Base-by-base conservation (phyloP, 2,888 invertebrate genomes). In the Apodemia zela region DNA sequence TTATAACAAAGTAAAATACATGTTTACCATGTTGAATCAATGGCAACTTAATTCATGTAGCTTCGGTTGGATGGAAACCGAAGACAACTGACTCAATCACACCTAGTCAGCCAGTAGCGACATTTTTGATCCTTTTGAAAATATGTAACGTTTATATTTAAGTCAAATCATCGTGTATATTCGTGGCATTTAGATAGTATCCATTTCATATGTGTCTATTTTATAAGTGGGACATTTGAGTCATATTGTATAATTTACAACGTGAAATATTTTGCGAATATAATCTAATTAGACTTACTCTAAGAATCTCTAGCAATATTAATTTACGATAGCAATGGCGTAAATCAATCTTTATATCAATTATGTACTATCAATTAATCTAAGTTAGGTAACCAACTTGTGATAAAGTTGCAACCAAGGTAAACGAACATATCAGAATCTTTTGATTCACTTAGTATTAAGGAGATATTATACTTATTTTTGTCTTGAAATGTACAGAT, bases 361-460 rank as follows among this genome's bases (percentile, higher is more conserved):
- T 82, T 82, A 85, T 60, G 47, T 81, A 69, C 82, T 91, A 87
- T 91, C 90, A 87, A 84, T 86, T 78, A 83, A 78, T 86, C 13
- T 57, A 29, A 86, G 83, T 72, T 76, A 82, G 85, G 77, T 38
- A 47, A 82, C 71, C 91, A 91, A 90, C 91, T 89, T 85, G 92
- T 92, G 92, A 92, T 92, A 90, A 80, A 89, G 92, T 92, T 92
- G 92, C 94, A 94, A 94, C 94, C 94, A 93, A 94, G 93, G 93
- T 94, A 94, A 94, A 93, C 92, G 94, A 91, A 94, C 94, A 94
- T 94, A 94, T 94, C 94, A 94, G 94, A 93, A 93, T 94, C 93
- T 90, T 84, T 89, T 93, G 94, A 92, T 94, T 93, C 94, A 93
- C 78, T 78, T 81, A 93, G 93, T 90, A 35, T 10, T 87, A 86